Evolutionary conservation across 2,797 vertebrate genomes (phyloP), one percentile per base, ranked within the genome.

Genomic region (Centropyge bicolor): DNA sequence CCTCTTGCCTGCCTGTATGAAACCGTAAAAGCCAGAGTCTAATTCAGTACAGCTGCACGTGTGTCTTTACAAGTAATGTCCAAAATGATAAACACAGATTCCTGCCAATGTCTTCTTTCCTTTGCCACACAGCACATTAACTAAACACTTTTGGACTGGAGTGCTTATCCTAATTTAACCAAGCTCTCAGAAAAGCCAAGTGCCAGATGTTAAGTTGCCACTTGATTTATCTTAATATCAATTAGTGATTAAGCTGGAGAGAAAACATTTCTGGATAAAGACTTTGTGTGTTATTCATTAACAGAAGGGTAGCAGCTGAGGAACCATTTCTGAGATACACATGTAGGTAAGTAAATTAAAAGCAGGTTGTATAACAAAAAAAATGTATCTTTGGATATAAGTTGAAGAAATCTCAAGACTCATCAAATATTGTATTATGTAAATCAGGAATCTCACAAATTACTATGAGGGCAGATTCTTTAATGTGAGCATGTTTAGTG

Each of bases 41-140:
- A 76, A 76, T 83, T 83, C 35, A 67, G 54, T 80, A 76, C 88
- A 90, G 86, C 89, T 91, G 85, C 71, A 73, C 70, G 7, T 77
- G 51, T 62, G 35, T 78, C 45, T 35, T 54, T 67, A 76, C 86
- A 76, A 88, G 83, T 78, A 80, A 88, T 73, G 70, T 67, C 60
- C 64, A 71, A 66, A 81, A 73, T 78, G 66, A 76, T 80, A 74
- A 86, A 88, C 70, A 83, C 57, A 55, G 41, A 64, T 60, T 57
- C 38, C 40, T 60, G 72, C 49, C 41, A 81, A 88, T 84, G 55
- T 64, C 10, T 76, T 81, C 4, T 82, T 69, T 65, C 51, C 67
- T 17, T 78, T 72, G 46, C 43, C 38, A 70, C 76, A 75, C 35
- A 51, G 43, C 20, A 57, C 81, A 91, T 90, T 85, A 85, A 74